A percentile compares a stretch with the other conserved stretches of the same genome.
Evolutionary conservation across 1,140 invertebrate genomes (phyloP).

Genomic region (Macrosteles quadrilineatus): DNA sequence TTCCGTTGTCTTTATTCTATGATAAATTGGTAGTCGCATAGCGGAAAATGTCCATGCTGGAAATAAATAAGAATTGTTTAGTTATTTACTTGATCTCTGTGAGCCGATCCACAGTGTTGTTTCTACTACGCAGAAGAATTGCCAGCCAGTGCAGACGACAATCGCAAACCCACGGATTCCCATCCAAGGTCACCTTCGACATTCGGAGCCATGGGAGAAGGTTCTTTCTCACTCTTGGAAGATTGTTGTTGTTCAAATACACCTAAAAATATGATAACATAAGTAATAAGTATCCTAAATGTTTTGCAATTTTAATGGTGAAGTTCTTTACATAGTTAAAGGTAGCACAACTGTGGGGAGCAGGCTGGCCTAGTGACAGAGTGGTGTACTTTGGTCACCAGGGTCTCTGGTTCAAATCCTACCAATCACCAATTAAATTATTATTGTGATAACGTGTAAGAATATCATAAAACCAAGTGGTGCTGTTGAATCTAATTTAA

Average conservation of each 20-base stretch:
- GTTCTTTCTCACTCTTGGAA: conserved; percentile 3
- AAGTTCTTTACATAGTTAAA: not conserved
- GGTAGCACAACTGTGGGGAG: no score
- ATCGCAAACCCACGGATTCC: conserved; percentile 20
- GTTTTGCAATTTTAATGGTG: not conserved
- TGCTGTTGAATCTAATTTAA: no score
- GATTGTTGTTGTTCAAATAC: conserved; percentile 15
- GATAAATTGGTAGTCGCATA: no score
- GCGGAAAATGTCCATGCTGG: no score
- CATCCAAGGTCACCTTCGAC: conserved; percentile 19
- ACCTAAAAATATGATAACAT: conserved; percentile 7
- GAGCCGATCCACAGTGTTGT: conserved; percentile 1
- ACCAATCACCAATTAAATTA: no score
- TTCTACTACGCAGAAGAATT: not conserved
- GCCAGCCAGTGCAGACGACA: conserved; percentile 11
- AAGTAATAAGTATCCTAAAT: not conserved
- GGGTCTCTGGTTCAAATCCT: no score
- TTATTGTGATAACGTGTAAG: no score
- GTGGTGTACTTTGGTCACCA: no score
- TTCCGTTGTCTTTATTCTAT: no score
- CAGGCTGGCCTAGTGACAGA: no score
- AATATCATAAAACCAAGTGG: no score
- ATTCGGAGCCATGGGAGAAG: conserved; percentile 10
- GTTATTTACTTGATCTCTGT: not conserved
- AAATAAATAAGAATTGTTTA: no score